phyloP scores from a whole-genome alignment of 1,140 invertebrate genomes.

The Scaptodrosophila lebanonensis region DNA sequence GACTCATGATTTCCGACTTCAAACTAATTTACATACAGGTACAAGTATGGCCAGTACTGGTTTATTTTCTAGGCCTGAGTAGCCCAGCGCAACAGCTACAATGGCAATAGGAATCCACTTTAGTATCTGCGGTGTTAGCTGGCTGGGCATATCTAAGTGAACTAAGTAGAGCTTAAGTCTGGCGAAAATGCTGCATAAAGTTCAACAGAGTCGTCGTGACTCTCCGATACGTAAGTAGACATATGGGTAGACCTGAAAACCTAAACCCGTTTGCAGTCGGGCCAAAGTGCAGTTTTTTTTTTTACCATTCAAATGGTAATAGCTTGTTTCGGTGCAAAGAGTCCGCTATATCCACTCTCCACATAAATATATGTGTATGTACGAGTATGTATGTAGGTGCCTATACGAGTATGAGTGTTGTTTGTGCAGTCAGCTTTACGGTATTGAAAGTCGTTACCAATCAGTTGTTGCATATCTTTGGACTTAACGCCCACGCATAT shows the following conservation, averaged over 20 bases:
- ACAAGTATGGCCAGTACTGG: constrained; percentile 63
- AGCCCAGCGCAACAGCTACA: constrained; percentile 6
- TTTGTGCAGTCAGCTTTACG: too few relatives aligned
- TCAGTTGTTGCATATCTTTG: constrained; percentile 25
- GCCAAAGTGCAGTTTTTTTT: constrained; percentile 40
- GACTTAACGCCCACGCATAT: constrained; percentile 54
- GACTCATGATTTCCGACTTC: constrained; percentile 67
- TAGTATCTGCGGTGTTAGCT: background rate
- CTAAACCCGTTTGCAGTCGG: constrained; percentile 67
- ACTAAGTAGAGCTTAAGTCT: constrained; percentile 27
- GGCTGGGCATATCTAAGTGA: constrained; percentile 21
- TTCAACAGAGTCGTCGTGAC: constrained; percentile 42
- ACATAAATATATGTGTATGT: constrained; percentile 4
- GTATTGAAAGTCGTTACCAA: constrained; percentile 4
- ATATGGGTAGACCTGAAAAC: constrained; percentile 39
- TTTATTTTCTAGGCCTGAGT: constrained; percentile 67
- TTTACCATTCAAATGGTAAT: constrained; percentile 1
- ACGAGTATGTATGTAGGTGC: background rate
- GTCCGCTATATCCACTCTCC: background rate
- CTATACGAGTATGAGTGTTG: constrained; percentile 1
- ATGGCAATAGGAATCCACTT: background rate
- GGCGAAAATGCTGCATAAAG: constrained; percentile 14
- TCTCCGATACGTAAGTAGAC: constrained; percentile 46
- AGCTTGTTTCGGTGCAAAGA: background rate
- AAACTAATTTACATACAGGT: constrained; percentile 67